Conservation (phyloP, 2,113 vertebrate genomes). For the Anser cygnoides region DNA sequence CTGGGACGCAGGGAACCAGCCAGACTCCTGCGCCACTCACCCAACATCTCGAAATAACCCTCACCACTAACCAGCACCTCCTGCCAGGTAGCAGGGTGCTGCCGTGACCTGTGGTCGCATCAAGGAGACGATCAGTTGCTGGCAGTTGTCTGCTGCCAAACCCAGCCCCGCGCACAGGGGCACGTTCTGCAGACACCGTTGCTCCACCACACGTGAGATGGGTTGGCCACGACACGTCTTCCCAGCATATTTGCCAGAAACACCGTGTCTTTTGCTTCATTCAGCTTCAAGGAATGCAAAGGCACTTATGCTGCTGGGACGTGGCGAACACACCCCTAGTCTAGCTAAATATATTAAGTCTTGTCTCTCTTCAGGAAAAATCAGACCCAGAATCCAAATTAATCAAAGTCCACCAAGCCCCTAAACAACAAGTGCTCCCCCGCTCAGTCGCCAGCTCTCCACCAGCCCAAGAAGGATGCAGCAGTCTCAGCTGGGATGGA, state of each 20-base stretch:
- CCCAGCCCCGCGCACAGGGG: accelerated
- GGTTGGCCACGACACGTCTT: neutral
- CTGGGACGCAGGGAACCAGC: neutral
- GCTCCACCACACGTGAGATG: neutral
- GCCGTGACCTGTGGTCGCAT: accelerated
- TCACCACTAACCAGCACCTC: neutral
- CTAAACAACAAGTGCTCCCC: neutral
- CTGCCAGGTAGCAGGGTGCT: neutral
- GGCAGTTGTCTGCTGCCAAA: neutral
- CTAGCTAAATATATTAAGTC: neutral
- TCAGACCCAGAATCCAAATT: neutral
- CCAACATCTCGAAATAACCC: neutral
- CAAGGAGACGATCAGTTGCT: neutral
- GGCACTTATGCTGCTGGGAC: neutral
- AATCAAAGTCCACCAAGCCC: neutral
- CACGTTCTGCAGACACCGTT: accelerated
- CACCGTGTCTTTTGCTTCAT: neutral
- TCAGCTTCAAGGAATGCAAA: neutral
- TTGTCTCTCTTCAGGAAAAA: neutral
- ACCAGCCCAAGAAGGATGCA: neutral
- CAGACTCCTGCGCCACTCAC: neutral
- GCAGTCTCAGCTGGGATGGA: neutral
- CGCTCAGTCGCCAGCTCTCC: neutral
- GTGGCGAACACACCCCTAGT: neutral
- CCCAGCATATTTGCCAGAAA: neutral